Evolutionary conservation across 2,888 invertebrate species (phyloP).

Genomic region (Lepidonotus clava): DNA sequence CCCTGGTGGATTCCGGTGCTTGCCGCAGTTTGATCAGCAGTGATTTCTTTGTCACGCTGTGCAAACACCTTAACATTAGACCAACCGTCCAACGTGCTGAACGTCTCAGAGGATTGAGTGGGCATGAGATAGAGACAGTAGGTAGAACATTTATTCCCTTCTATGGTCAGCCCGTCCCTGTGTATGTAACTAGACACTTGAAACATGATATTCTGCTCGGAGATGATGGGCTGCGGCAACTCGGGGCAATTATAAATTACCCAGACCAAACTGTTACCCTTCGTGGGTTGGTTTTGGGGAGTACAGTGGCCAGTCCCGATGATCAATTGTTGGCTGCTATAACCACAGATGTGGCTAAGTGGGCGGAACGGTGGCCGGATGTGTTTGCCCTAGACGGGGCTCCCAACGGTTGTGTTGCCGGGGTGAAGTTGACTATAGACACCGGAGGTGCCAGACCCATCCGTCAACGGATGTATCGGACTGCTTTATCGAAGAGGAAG

Average conservation of each 20-base stretch:
- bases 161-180: background rate
- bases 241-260: conserved; percentile 29
- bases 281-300: background rate
- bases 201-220: conserved; percentile 11
- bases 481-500: conserved; percentile 19
- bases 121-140: background rate
- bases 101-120: background rate
- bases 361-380: background rate
- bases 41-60: background rate
- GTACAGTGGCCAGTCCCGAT: background rate
- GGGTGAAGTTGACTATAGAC: background rate
- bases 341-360: background rate
- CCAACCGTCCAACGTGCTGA: background rate
- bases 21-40: conserved; percentile 17
- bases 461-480: conserved; percentile 35
- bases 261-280: background rate
- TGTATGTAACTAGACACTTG: background rate
- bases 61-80: background rate
- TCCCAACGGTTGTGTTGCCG: background rate
- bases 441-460: conserved; percentile 4
- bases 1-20: conserved; percentile 43
- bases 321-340: background rate
- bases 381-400: background rate
- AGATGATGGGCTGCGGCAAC: conserved; percentile 16
- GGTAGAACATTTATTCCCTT: background rate